Percentiles rank a stretch among this genome's conserved stretches.
Evolutionary conservation across 2,113 vertebrate species (phyloP).

Genomic region (Tapirus terrestris): DNA sequence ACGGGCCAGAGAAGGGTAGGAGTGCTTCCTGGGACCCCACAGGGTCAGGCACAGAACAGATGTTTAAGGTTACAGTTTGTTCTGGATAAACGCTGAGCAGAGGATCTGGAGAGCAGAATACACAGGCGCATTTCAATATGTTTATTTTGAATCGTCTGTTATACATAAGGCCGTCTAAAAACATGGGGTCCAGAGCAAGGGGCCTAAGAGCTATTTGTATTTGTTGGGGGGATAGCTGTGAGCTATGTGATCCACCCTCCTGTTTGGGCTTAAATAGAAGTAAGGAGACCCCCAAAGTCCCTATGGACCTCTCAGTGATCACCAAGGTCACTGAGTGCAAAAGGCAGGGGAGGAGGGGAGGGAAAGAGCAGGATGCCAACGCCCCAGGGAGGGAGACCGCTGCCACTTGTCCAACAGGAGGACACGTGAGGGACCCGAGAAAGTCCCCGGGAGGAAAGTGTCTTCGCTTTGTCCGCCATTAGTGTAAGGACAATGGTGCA

Average conservation of each 20-base stretch:
- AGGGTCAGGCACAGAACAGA: background rate
- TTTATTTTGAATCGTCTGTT: background rate
- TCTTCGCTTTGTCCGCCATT: background rate
- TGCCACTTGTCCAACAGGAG: too few species aligned
- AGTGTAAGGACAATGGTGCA: background rate
- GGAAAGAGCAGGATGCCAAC: background rate
- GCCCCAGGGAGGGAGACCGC: background rate
- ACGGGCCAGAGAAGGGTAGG: background rate
- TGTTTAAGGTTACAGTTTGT: background rate
- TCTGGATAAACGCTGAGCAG: background rate
- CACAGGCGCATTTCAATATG: background rate
- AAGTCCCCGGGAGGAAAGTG: background rate
- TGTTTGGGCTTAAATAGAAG: background rate
- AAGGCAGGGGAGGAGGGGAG: accelerated
- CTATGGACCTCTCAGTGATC: background rate
- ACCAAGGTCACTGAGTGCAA: background rate
- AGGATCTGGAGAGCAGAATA: background rate
- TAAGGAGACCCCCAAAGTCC: background rate
- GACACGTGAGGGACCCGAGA: background rate
- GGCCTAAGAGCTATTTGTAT: background rate
- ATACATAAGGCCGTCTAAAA: background rate
- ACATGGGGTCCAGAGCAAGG: too few species aligned
- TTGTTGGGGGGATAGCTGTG: background rate
- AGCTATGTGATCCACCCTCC: background rate
- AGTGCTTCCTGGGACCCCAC: too few species aligned